Conservation (phyloP, 2,888 invertebrate genomes). For the Acrocyrtus sp. region DNA sequence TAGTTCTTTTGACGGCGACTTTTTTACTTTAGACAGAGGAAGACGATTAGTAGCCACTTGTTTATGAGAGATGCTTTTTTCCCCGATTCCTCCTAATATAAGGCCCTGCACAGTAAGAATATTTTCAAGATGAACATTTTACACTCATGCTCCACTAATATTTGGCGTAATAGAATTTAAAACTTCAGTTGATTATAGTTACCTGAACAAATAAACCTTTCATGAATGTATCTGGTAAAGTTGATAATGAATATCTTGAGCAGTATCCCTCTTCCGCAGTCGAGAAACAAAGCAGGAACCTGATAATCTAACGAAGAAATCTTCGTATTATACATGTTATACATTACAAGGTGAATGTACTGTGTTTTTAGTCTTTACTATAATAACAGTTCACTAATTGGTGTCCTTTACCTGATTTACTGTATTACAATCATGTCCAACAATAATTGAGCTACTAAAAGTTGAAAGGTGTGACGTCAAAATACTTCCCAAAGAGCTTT, state of each 20-base stretch:
- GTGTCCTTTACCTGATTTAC: conserved; percentile 59
- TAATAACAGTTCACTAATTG: not conserved
- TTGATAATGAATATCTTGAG: conserved; percentile 59
- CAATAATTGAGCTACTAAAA: conserved; percentile 59
- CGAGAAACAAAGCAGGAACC: conserved; percentile 61
- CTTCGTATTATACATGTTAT: no score
- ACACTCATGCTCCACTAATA: no score
- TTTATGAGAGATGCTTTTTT: conserved; percentile 59
- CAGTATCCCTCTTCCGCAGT: conserved; percentile 61
- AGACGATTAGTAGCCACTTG: conserved; percentile 57
- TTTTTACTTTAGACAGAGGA: conserved; percentile 60
- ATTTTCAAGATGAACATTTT: no score
- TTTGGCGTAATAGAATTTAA: no score
- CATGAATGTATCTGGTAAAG: conserved; percentile 63
- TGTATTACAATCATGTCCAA: conserved; percentile 55
- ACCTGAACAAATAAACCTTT: conserved; percentile 63
- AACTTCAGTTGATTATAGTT: not conserved
- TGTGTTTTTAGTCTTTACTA: no score
- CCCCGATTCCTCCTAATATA: conserved; percentile 59
- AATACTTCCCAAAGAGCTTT: conserved; percentile 48
- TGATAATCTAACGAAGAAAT: conserved; percentile 54
- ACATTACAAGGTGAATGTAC: no score
- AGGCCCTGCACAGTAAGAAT: no score
- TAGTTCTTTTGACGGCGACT: no score
- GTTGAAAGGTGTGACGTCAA: conserved; percentile 60